A percentile compares a stretch with the other conserved stretches of the same genome.
phyloP scores from a whole-genome alignment of 1,140 invertebrate genomes.

The Steinernema khuongi region DNA sequence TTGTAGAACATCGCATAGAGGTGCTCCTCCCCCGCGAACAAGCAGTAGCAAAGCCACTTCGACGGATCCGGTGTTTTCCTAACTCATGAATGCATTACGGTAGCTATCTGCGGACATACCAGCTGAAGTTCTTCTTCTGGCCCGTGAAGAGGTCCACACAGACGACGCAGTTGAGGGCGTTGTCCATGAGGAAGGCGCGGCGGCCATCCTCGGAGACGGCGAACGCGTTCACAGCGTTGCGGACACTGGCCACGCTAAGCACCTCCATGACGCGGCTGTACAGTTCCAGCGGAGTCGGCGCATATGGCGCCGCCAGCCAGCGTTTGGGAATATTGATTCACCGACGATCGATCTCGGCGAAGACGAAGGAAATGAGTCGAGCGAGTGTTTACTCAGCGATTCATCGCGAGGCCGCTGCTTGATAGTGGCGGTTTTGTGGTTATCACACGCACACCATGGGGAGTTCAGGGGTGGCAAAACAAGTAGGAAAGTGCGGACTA shows the following conservation, averaged over 20 bases:
- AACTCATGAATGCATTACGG: not conserved
- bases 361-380: not conserved
- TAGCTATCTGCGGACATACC: not conserved
- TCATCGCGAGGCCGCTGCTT: too few species aligned
- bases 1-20: conserved; percentile 10
- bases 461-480: too few species aligned
- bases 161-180: not conserved
- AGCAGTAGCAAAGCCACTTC: not conserved
- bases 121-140: conserved; percentile 6
- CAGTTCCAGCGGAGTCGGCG: conserved; percentile 1
- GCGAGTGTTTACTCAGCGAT: conserved; percentile 5
- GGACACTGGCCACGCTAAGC: not conserved
- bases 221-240: conserved; percentile 1
- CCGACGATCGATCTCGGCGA: not conserved
- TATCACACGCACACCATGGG: too few species aligned
- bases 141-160: conserved; percentile 1
- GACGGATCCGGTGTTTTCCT: conserved; percentile 3
- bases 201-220: conserved; percentile 1
- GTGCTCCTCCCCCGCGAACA: not conserved
- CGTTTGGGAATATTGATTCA: conserved; percentile 12
- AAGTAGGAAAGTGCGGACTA: too few species aligned
- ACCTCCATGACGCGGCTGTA: not conserved
- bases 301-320: not conserved
- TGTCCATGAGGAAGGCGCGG: not conserved
- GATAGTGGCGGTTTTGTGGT: too few species aligned